A percentile compares a stretch with the other conserved stretches of the same genome.
Evolutionary conservation across 2,797 vertebrate species (phyloP).

Genomic region (Hylomyscus alleni): DNA sequence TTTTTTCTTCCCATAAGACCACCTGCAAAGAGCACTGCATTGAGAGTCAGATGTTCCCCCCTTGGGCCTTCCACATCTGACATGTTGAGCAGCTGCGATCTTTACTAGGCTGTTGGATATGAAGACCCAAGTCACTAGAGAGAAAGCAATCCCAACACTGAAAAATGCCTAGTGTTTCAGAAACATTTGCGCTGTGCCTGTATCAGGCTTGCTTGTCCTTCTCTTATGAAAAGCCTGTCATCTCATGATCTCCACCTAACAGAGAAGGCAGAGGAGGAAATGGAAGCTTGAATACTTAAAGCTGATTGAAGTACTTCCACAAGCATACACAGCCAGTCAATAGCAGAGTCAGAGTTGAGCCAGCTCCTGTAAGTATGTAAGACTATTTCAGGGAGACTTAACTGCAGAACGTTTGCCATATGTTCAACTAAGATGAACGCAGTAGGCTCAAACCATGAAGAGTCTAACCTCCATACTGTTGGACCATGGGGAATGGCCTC

Average conservation of each 20-base stretch:
- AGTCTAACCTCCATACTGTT: not conserved
- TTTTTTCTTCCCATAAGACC: not conserved
- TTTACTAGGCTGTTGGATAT: not conserved
- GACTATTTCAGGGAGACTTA: not conserved
- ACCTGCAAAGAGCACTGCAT: not conserved
- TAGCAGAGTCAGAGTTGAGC: not conserved
- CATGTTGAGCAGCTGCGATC: not conserved
- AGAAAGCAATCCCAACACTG: not conserved
- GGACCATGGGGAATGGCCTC: not conserved
- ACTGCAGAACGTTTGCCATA: conserved; percentile 19
- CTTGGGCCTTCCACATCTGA: not conserved
- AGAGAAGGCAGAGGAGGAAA: conserved; percentile 12
- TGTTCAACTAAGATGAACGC: conserved; percentile 3
- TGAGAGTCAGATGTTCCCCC: not conserved
- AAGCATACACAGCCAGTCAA: not conserved
- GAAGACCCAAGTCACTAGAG: not conserved
- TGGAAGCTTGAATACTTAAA: not conserved
- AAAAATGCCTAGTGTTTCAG: not conserved
- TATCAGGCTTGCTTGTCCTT: not conserved
- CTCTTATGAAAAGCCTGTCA: not conserved
- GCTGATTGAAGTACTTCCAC: not conserved
- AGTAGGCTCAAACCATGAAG: not conserved
- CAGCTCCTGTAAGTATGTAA: not conserved
- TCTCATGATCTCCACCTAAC: not conserved
- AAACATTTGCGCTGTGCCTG: not conserved